Conservation (phyloP, 2,113 vertebrate genomes). For the Eubucco bourcierii region DNA sequence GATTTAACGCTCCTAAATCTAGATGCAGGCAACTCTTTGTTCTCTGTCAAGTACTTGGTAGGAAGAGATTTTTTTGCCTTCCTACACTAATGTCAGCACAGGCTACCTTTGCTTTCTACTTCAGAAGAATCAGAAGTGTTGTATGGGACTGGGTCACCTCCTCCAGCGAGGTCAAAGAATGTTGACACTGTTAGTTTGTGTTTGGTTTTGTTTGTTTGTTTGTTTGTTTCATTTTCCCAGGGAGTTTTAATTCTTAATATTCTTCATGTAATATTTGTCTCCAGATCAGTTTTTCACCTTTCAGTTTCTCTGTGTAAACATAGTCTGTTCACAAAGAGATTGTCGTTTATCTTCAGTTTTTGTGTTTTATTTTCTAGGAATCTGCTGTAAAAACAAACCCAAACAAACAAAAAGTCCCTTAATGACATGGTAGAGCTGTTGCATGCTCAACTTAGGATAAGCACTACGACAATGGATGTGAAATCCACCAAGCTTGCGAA, state of each 20-base stretch:
- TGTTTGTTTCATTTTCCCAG: neutral
- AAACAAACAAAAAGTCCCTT: slow-evolving; percentile 28
- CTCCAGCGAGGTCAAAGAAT: too few relatives aligned
- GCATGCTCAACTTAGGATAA: slow-evolving; percentile 72
- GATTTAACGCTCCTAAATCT: neutral
- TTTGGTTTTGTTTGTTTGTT: neutral
- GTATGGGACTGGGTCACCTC: too few relatives aligned
- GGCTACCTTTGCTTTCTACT: neutral
- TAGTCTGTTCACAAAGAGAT: slow-evolving; percentile 45
- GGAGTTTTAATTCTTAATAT: neutral
- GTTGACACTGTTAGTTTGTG: neutral
- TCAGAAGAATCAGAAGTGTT: too few relatives aligned
- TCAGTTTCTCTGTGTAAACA: slow-evolving; percentile 31
- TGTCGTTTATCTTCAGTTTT: slow-evolving; percentile 68
- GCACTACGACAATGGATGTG: slow-evolving; percentile 63
- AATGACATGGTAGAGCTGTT: slow-evolving; percentile 63
- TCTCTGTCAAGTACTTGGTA: neutral
- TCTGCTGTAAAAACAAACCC: slow-evolving; percentile 70
- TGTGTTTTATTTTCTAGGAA: slow-evolving; percentile 75
- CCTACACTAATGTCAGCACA: neutral
- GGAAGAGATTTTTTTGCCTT: neutral
- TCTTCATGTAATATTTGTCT: slow-evolving; percentile 31
- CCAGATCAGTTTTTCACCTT: neutral
- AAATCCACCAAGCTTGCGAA: slow-evolving; percentile 64
- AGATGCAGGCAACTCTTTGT: neutral